Base-by-base conservation (phyloP, 2,113 vertebrate species). In the Corydoras sp. region DNA sequence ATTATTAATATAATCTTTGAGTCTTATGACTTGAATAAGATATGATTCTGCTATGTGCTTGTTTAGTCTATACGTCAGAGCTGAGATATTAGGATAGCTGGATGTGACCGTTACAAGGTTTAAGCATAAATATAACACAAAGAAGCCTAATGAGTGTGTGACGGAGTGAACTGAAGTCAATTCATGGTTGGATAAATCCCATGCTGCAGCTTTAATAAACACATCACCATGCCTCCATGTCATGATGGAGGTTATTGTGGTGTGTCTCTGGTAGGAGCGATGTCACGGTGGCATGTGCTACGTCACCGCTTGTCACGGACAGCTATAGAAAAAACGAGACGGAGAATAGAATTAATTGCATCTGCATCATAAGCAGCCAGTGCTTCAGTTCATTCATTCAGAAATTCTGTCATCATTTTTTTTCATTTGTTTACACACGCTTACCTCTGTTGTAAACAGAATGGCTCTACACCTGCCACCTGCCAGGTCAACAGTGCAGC, bases 281-380 rank as follows among this genome's bases (percentile, higher is more conserved):
- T 35, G 53, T 72, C 53, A 72, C 29, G 0, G 9, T 32, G 3
- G 15, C 10, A 5, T 61, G 48, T 9, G 48, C 66, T 66, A 56
- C 49, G 56, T 67, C 71, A 66, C 29, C 29, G 64, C 63, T 61
- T 67, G 63, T 60, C 72, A 61, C 15, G 49, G 56, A 54, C 48
- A 66, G 59, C 30, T 56, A 62, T 10, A 55, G 3, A n/a, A 59
- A n/a, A 62, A 66, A 10, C 9, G 71, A 61, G 56, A 54, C 12
- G 53, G 58, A 68, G 58, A 74, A 68, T 74, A 68, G 72, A 29
- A 62, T 61, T 74, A 74, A 74, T 74, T 74, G 58, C 72, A 48
- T 59, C 72, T 68, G 64, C 72, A 67, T 73, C 58, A 66, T 73
- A 51, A 29, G 15, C 48, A 32, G 10, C 8, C 15, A 58, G 70